phyloP scores from a whole-genome alignment of 2,113 vertebrate genomes.

The Ivindomyrus marchei region DNA sequence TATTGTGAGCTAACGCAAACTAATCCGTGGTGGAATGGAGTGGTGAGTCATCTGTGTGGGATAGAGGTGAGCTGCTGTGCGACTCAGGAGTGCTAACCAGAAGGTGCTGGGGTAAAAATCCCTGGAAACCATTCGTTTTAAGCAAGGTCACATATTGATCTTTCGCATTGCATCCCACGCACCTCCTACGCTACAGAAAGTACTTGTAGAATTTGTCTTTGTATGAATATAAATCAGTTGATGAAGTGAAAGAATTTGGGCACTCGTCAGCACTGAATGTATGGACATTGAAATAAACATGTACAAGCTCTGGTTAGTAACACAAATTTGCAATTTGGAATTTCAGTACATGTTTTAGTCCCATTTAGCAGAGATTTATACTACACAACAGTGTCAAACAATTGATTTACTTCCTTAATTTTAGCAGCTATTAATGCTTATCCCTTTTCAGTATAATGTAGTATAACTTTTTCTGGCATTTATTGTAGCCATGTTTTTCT shows the following conservation, averaged over 20 bases:
- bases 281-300: neutral
- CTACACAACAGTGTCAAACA: neutral
- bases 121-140: conserved; percentile 4
- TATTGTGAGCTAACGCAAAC: neutral
- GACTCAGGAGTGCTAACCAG: conserved; percentile 3
- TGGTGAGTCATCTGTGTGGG: conserved; percentile 17
- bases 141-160: conserved; percentile 14
- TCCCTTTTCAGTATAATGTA: neutral
- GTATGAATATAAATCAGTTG: neutral
- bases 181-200: conserved; percentile 12
- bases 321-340: neutral
- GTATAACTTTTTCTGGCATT: neutral
- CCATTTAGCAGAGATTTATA: neutral
- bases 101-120: conserved; percentile 16
- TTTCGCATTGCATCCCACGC: neutral
- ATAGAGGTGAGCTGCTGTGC: conserved; percentile 7
- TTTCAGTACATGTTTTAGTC: neutral
- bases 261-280: neutral
- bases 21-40: neutral
- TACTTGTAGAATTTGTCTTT: neutral
- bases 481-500: neutral
- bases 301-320: neutral
- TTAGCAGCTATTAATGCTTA: neutral
- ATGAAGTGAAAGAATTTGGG: neutral
- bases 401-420: neutral